Evolutionary conservation across 2,113 vertebrate species (phyloP).

Genomic region (Pseudopodoces humilis): DNA sequence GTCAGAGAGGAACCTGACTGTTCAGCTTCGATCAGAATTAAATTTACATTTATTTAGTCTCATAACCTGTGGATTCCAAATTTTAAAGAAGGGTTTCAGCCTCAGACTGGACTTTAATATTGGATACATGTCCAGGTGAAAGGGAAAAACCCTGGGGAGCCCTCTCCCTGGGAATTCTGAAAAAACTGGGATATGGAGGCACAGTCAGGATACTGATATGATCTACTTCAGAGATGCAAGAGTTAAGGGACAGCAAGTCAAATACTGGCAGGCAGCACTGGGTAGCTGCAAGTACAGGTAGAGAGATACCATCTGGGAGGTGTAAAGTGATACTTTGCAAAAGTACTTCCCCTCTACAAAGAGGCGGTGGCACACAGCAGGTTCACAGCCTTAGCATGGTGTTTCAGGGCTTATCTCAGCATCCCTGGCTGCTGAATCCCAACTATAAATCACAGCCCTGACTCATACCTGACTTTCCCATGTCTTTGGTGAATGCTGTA

Average conservation of each 20-base stretch:
- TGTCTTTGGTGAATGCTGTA: background rate
- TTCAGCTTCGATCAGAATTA: background rate
- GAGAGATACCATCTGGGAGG: background rate
- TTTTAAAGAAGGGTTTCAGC: background rate
- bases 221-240: background rate
- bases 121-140: background rate
- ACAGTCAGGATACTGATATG: fast-evolving
- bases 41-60: constrained; percentile 32
- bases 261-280: background rate
- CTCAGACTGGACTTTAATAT: background rate
- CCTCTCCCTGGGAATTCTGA: background rate
- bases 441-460: background rate
- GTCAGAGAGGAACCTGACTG: background rate
- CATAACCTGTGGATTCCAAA: background rate
- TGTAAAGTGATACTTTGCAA: background rate
- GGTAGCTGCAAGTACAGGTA: background rate
- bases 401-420: background rate
- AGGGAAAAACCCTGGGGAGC: background rate
- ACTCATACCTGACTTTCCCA: background rate
- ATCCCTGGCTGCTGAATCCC: background rate
- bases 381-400: background rate
- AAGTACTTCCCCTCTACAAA: background rate
- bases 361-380: background rate
- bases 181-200: background rate
- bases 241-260: background rate